These are phyloP conservation scores for Drosophila anomelani DNA, from an alignment of 2,888 invertebrate species.

Conservation along the genomic window DNA sequence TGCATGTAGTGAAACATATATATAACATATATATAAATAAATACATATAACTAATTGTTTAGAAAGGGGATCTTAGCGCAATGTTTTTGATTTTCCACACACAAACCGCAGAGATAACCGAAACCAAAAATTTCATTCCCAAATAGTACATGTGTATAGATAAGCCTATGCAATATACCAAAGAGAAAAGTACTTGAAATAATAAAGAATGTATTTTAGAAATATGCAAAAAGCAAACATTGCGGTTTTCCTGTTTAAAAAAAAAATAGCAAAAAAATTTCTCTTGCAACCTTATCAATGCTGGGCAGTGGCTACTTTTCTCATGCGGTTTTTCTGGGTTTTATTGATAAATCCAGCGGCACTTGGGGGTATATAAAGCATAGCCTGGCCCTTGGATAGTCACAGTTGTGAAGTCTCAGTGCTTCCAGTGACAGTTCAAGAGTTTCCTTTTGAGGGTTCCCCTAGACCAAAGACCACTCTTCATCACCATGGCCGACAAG, in stretches of 20 bases:
- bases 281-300: constrained; percentile 41
- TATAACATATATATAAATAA: constrained; percentile 28
- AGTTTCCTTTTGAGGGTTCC: not conserved
- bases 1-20: constrained; percentile 33
- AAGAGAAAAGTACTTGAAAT: constrained; percentile 51
- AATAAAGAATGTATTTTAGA: constrained; percentile 77
- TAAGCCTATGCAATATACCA: constrained; percentile 43
- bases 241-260: constrained; percentile 59
- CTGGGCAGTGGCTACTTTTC: not conserved
- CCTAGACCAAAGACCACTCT: not conserved
- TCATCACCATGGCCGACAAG: constrained; percentile 83
- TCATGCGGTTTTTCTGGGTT: constrained; percentile 17
- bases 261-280: not conserved
- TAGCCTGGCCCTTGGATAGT: not conserved
- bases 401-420: constrained; percentile 60
- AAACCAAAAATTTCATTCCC: constrained; percentile 70
- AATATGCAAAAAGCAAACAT: constrained; percentile 52
- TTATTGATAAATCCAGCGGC: constrained; percentile 31
- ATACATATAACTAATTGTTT: constrained; percentile 34
- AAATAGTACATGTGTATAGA: constrained; percentile 54
- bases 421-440: constrained; percentile 37
- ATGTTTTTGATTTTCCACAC: constrained; percentile 24
- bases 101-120: constrained; percentile 22
- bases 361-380: constrained; percentile 58
- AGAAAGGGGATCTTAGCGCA: constrained; percentile 18